These are phyloP conservation scores for Mythimna ferrago DNA, from an alignment of 2,888 invertebrate species.

Conservation along the genomic window DNA sequence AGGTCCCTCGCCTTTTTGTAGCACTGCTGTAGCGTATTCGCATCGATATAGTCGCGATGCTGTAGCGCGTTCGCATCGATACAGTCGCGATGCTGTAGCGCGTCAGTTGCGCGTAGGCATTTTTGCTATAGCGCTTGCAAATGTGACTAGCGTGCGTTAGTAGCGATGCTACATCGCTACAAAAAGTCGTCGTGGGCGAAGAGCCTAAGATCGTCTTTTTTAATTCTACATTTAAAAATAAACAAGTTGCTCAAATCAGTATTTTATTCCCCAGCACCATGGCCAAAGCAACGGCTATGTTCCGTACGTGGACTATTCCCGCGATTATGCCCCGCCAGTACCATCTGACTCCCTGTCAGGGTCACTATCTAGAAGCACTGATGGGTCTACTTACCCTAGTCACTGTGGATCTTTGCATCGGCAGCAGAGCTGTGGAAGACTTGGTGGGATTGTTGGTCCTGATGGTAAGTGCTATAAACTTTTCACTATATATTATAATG, in stretches of 20 bases:
- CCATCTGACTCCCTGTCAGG: slow-evolving; percentile 81
- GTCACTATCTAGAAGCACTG: slow-evolving; percentile 82
- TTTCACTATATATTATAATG: not conserved
- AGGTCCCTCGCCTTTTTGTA: too few species aligned
- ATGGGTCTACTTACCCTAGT: slow-evolving; percentile 78
- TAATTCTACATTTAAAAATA: not conserved
- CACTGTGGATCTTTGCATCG: slow-evolving; percentile 82
- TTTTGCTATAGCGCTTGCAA: too few species aligned
- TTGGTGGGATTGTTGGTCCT: slow-evolving; percentile 82
- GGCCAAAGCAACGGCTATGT: slow-evolving; percentile 95
- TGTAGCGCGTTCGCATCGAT: too few species aligned
- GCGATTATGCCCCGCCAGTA: slow-evolving; percentile 96
- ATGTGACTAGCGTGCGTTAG: too few species aligned
- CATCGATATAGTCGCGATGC: too few species aligned
- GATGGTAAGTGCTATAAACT: slow-evolving; percentile 77
- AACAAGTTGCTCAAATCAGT: not conserved
- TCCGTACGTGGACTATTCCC: slow-evolving; percentile 96
- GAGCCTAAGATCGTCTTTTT: not conserved
- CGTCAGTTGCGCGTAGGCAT: too few species aligned
- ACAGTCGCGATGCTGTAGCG: too few species aligned
- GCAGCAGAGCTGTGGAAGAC: slow-evolving; percentile 80
- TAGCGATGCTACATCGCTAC: too few species aligned
- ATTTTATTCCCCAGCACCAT: slow-evolving; percentile 70
- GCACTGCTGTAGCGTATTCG: too few species aligned
- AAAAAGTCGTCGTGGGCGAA: too few species aligned